These are phyloP conservation scores for Phragmatobia fuliginosa DNA, from an alignment of 2,888 invertebrate species.

Conservation along the genomic window DNA sequence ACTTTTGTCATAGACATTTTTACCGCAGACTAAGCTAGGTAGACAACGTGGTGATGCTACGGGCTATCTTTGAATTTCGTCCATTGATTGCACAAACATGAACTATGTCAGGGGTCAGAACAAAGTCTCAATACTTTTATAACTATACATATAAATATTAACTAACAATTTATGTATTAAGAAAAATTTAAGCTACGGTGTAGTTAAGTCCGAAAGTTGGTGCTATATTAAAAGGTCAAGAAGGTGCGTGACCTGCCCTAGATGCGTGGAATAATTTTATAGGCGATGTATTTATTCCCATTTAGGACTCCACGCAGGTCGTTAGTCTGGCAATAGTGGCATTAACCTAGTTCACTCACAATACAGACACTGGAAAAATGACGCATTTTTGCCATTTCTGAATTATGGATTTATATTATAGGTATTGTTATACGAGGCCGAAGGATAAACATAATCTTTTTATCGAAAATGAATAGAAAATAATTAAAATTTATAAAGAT, in stretches of 20 bases:
- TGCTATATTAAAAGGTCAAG: slow-evolving; percentile 28
- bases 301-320: slow-evolving; percentile 48
- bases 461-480: too few species aligned
- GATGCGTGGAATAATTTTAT: slow-evolving; percentile 55
- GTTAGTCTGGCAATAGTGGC: slow-evolving; percentile 29
- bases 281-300: slow-evolving; percentile 50
- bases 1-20: background rate
- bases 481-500: too few species aligned
- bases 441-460: too few species aligned
- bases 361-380: slow-evolving; percentile 29
- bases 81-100: background rate
- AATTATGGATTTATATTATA: slow-evolving; percentile 5
- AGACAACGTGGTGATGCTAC: background rate
- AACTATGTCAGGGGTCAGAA: background rate
- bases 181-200: background rate
- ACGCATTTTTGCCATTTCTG: slow-evolving; percentile 13
- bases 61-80: background rate
- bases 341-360: slow-evolving; percentile 51
- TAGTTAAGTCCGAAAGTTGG: background rate
- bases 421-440: background rate
- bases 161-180: background rate
- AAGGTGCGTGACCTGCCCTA: slow-evolving; percentile 59
- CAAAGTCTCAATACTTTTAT: background rate
- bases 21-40: background rate
- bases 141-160: too few species aligned